Conservation (phyloP, 2,113 vertebrate species). For the Neogale vison region DNA sequence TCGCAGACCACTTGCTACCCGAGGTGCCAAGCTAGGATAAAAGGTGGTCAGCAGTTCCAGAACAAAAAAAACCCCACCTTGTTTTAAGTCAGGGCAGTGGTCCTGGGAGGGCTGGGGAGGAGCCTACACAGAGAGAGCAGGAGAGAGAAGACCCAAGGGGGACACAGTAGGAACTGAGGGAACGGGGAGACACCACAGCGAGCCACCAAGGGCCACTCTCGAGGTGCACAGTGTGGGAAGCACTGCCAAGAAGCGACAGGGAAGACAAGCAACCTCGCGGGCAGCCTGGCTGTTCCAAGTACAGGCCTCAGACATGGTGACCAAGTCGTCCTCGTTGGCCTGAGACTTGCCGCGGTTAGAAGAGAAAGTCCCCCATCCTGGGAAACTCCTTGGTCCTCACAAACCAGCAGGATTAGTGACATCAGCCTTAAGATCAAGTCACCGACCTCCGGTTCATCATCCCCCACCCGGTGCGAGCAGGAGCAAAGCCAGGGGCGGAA, state of each 20-base stretch:
- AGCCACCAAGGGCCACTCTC: background rate
- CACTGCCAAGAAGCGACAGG: background rate
- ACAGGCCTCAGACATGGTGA: background rate
- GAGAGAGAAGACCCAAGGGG: background rate
- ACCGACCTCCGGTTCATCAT: too few species aligned
- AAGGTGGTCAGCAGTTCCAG: too few species aligned
- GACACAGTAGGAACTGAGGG: background rate
- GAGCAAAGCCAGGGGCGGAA: background rate
- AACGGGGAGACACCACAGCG: accelerated
- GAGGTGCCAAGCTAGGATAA: too few species aligned
- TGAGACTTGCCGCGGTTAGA: background rate
- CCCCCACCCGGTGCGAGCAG: background rate
- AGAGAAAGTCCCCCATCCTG: background rate
- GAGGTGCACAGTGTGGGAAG: accelerated
- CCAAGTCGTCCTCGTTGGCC: accelerated
- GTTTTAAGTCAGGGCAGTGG: background rate
- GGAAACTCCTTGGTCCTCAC: too few species aligned
- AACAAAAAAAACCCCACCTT: background rate
- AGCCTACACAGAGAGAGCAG: background rate
- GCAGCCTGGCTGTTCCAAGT: background rate
- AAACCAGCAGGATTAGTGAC: background rate
- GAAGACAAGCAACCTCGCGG: accelerated
- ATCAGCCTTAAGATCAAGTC: background rate
- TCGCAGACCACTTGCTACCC: background rate
- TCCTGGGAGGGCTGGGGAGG: background rate